Base-by-base conservation (phyloP, 1,140 invertebrate genomes). In the Drosophila lacteicornis region DNA sequence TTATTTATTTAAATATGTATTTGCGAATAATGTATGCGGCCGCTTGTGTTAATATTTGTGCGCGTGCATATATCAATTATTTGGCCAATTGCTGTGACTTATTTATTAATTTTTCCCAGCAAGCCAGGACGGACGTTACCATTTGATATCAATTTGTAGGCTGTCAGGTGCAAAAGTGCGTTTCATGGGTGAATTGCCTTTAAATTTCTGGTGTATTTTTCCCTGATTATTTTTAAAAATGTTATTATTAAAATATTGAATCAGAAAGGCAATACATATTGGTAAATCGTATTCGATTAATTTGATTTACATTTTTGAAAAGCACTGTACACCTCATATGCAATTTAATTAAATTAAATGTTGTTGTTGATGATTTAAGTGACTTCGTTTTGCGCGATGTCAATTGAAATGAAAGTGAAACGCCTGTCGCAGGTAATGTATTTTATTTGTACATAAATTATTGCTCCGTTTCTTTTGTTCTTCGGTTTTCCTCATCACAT, bases 371-470 rank as follows among this genome's bases (percentile, higher is more conserved):
- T 49, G 36, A 53, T 81, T 85, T 71, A 81, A 79, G 42, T 66
- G 69, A 75, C 80, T 86, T 82, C 75, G 77, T 60, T 68, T 63
- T 22, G 51, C 9, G 46, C 33, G 47, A 40, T 86, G 82, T 75
- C 82, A 86, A 86, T 86, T 82, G 80, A 79, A 68, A 61, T 55
- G 82, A 86, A 86, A 86, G 82, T 79, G 70, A 79, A 79, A 80
- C 42, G 63, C 53, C 46, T 46, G 53, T 33, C 65, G 46, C 51
- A 55, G 70, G 42, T 80, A 75, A 82, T 81, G 58, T 47, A 33
- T 56, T 61, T 70, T 58, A 49, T 57, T 79, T 67, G 56, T 59
- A 43, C 55, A 50, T 70, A 57, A 63, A 63, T 79, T 30, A 46
- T 40, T 46, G 12, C 1, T 9, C 8, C 12, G 22, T 22, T 30